Percentiles rank a stretch among this genome's conserved stretches.
These are phyloP conservation scores for Sussaba pulchella DNA, from an alignment of 2,888 invertebrate species.

Conservation along the genomic window DNA sequence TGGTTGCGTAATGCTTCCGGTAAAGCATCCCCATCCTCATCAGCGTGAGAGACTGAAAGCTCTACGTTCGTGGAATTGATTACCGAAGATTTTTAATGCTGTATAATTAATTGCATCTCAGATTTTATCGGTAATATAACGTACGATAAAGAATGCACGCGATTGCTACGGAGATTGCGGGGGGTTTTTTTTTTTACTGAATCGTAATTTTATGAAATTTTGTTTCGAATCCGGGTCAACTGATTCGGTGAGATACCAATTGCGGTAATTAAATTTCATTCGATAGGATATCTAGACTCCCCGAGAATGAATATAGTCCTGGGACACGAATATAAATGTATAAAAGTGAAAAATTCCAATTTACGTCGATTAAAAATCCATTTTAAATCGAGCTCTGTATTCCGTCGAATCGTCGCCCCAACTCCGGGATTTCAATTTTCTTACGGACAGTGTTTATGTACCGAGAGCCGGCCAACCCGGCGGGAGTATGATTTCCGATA, in stretches of 20 bases:
- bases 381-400: too few species aligned
- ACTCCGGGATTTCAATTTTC: conserved; percentile 4
- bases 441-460: not conserved
- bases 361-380: too few species aligned
- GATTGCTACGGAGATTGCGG: too few species aligned
- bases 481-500: not conserved
- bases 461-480: not conserved
- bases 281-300: too few species aligned
- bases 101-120: not conserved
- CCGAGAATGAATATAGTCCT: too few species aligned
- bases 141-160: too few species aligned
- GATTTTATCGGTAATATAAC: not conserved
- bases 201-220: not conserved
- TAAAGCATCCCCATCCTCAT: conserved; percentile 25
- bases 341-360: too few species aligned
- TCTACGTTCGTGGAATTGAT: conserved; percentile 38
- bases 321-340: too few species aligned
- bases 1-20: conserved; percentile 77
- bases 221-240: not conserved
- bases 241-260: too few species aligned
- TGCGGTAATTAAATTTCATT: too few species aligned
- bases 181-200: not conserved
- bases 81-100: conserved; percentile 21
- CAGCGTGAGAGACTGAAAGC: not conserved
- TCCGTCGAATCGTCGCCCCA: not conserved